Evolutionary conservation across 92 coral and sea anemone genomes (phyloP), one percentile per base, ranked within the genome.

Genomic region (Porites rus): DNA sequence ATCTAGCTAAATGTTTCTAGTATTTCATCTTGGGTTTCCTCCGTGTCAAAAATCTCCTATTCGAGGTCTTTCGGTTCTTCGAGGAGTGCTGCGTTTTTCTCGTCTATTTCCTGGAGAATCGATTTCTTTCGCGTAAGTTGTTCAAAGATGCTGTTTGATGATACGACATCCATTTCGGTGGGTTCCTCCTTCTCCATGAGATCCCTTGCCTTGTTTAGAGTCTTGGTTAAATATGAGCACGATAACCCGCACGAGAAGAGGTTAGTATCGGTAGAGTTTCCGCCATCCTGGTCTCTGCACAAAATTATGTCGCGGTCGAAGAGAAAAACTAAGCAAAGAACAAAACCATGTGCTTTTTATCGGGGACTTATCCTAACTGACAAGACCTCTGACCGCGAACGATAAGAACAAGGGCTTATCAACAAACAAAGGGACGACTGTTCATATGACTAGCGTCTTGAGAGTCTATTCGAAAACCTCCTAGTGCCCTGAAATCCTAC

Each of bases 231-330:
- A 78, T 83, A 78, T 83, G 92, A 24, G 89, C 78, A 77, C 80
- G 50, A 25, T 28, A 79, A 69, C 88, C 84, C 84, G 72, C 78
- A n/a, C 89, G 92, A 7, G 88, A 88, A 69, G 91, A 46, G 54
- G 46, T 72, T 53, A 31, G 82, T 87, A 72, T 61, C 19, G 87
- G 24, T 43, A 80, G 17, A 72, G 58, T 21, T 64, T 87, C 91
- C 14, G 75, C 51, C 90, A 69, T 87, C 83, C 91, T 87, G 91
- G 86, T 87, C 91, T 54, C 74, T 87, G 91, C 87, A 80, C 90
- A 81, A 87, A 79, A 87, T 76, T 46, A 78, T 85, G 80, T 76
- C 74, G 85, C 76, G 19, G 28, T 7, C 8, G 43, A 21, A 62
- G 80, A 52, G 58, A n/a, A 10, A 24, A 70, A 51, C 6, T 31